Conservation (phyloP, 1,140 invertebrate genomes). For the Parapsyche elsis region DNA sequence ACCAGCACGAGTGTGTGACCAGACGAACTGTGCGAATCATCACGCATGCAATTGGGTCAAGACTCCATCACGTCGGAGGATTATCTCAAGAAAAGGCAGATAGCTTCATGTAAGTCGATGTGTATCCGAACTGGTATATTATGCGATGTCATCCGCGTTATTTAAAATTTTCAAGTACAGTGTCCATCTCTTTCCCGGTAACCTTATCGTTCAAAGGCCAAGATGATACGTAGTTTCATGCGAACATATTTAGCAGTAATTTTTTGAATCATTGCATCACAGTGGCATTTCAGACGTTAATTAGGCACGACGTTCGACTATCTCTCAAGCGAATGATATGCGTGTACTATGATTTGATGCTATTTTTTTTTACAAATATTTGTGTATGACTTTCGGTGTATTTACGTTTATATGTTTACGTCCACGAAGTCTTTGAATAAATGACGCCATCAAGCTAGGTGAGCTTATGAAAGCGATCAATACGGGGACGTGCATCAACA, state of each 20-base stretch:
- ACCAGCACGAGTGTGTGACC: too few relatives aligned
- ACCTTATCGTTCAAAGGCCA: conserved; percentile 16
- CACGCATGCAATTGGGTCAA: neutral
- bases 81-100: too few relatives aligned
- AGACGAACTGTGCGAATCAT: neutral
- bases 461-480: neutral
- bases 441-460: neutral
- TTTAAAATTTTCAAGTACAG: neutral
- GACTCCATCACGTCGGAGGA: too few relatives aligned
- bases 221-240: neutral
- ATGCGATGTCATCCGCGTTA: neutral
- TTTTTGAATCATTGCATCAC: conserved; percentile 27
- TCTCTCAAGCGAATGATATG: too few relatives aligned
- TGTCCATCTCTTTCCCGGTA: neutral
- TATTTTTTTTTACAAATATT: too few relatives aligned
- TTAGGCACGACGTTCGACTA: neutral
- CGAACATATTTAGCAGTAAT: conserved; percentile 17
- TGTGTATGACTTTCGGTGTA: too few relatives aligned
- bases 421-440: neutral
- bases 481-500: neutral
- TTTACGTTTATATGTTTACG: too few relatives aligned
- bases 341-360: too few relatives aligned
- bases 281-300: conserved; percentile 20
- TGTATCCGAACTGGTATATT: too few relatives aligned
- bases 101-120: too few relatives aligned